Evolutionary conservation across 2,888 invertebrate genomes (phyloP).

Genomic region (Drosophila setosimentum): DNA sequence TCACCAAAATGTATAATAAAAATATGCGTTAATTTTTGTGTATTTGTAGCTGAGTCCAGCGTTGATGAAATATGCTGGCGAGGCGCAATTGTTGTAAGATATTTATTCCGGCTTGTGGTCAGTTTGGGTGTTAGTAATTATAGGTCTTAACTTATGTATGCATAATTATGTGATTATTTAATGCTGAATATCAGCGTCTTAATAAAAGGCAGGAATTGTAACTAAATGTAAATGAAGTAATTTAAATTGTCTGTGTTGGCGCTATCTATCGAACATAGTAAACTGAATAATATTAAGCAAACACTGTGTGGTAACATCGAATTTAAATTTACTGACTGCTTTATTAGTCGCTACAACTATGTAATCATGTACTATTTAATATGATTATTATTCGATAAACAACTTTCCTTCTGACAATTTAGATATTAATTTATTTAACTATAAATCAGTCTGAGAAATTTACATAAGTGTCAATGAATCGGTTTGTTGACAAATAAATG

Average conservation of each 20-base stretch:
- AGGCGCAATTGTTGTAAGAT: too few relatives aligned
- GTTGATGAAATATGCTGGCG: too few relatives aligned
- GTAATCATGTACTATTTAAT: not conserved
- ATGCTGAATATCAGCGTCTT: not conserved
- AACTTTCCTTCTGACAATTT: not conserved
- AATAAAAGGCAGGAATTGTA: too few relatives aligned
- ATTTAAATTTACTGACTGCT: not conserved
- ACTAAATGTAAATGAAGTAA: conserved; percentile 61
- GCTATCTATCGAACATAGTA: not conserved
- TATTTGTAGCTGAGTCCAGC: too few relatives aligned
- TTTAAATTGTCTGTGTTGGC: conserved; percentile 22
- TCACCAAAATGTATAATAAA: too few relatives aligned
- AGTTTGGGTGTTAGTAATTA: too few relatives aligned
- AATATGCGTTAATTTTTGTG: too few relatives aligned
- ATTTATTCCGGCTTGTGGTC: too few relatives aligned
- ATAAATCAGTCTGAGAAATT: not conserved
- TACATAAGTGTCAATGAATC: not conserved
- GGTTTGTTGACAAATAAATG: not conserved
- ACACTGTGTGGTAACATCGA: accelerated
- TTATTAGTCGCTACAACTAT: not conserved
- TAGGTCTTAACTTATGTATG: too few relatives aligned
- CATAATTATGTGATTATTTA: not conserved
- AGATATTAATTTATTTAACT: not conserved
- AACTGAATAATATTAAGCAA: not conserved
- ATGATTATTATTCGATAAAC: not conserved